Evolutionary conservation across 2,888 invertebrate genomes (phyloP), one percentile per base, ranked within the genome.

Genomic region (Cephus spinipes): DNA sequence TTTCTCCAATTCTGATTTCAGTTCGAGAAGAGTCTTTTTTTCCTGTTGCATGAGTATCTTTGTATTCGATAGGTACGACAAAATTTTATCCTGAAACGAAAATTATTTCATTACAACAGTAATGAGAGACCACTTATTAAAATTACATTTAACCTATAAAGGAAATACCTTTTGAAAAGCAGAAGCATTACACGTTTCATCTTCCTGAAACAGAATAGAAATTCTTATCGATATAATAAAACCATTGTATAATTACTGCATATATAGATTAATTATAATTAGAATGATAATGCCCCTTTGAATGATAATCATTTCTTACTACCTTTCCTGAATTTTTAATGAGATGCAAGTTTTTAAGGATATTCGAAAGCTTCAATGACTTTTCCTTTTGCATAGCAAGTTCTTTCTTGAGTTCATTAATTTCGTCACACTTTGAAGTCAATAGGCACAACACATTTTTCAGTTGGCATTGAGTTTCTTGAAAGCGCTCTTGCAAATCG

Each of bases 11-110:
- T 88, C 87, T 30, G 76, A 74, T 79, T 87, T 88, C 73, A 88
- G 82, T 68, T 85, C 82, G 15, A 55, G 75, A 75, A 90, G 82
- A 69, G 79, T 82, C 73, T 86, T 83, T 68, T 84, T 85, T 73
- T 89, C 87, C 73, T 85, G 85, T 79, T 87, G 87, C 84, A 85
- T 84, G 36, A 86, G 83, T 36, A 82, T 77, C 77, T 85, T 86
- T 68, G 86, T 85, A 74, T 85, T 87, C 31, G 77, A 82, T 34
- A 89, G 81, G 73, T 83, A 86, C 40, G 79, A 80, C 55, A 80
- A 73, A 77, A 77, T 77, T 30, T 75, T 71, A 69, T 31, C 33
- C 77, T 77, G 40, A 69, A 73, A 36, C n/a, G 4, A 71, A 23
- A 15, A 30, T 23, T 71, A 71, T 33, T 71, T 11, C 9, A 32